These are phyloP conservation scores for Drosophila serrata DNA, from an alignment of 1,140 invertebrate genomes.

Conservation along the genomic window DNA sequence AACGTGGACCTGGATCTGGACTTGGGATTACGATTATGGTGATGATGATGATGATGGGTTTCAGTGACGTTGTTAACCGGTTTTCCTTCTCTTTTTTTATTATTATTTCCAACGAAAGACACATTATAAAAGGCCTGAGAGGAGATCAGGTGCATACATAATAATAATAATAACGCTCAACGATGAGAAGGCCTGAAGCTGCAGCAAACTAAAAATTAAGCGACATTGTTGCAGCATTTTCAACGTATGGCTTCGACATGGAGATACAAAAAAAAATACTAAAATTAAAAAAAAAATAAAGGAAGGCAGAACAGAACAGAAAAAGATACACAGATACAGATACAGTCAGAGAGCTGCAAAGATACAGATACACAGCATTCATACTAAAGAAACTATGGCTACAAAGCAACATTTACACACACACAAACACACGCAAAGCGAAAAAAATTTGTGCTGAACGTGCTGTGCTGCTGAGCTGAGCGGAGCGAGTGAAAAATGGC, in stretches of 20 bases:
- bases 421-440: slow-evolving; percentile 42
- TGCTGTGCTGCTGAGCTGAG: slow-evolving; percentile 22
- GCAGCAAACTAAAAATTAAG: slow-evolving; percentile 64
- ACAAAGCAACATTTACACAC: slow-evolving; percentile 45
- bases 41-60: slow-evolving; percentile 18
- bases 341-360: slow-evolving; percentile 42
- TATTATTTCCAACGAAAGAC: slow-evolving; percentile 44
- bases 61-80: slow-evolving; percentile 72
- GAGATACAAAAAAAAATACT: slow-evolving; percentile 13
- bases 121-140: slow-evolving; percentile 58
- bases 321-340: slow-evolving; percentile 12
- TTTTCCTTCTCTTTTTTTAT: slow-evolving; percentile 58
- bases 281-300: slow-evolving; percentile 8
- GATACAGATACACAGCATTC: slow-evolving; percentile 54
- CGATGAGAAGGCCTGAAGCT: slow-evolving; percentile 14
- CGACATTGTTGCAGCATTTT: slow-evolving; percentile 64
- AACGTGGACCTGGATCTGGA: slow-evolving; percentile 18
- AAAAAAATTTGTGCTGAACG: slow-evolving; percentile 35
- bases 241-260: slow-evolving; percentile 50
- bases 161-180: too few relatives aligned
- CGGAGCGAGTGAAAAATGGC: slow-evolving; percentile 58
- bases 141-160: slow-evolving; percentile 65
- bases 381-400: slow-evolving; percentile 32
- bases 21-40: slow-evolving; percentile 24
- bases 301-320: slow-evolving; percentile 19